These are phyloP conservation scores for Phrynocephalus vlangalii DNA, from an alignment of 2,797 vertebrate species.

Conservation along the genomic window DNA sequence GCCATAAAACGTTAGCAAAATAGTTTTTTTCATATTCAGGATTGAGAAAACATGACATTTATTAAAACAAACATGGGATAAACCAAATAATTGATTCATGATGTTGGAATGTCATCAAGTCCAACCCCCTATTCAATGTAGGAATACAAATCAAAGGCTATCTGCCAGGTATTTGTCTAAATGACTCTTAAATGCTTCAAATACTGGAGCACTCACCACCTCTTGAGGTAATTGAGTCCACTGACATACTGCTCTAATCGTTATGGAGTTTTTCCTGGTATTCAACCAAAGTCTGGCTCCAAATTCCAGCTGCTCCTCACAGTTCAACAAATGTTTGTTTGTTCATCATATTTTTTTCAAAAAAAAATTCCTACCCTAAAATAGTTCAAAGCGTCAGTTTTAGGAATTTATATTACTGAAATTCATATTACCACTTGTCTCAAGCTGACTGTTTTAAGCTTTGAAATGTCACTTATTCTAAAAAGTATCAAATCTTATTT, in stretches of 20 bases:
- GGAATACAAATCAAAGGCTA: no score
- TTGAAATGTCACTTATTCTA: slow-evolving; percentile 53
- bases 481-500: slow-evolving; percentile 29
- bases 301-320: no score
- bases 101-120: no score
- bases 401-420: slow-evolving; percentile 39
- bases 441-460: slow-evolving; percentile 43
- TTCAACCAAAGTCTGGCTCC: no score
- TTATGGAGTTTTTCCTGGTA: no score
- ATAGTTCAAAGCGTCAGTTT: slow-evolving; percentile 56
- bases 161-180: no score
- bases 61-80: not conserved
- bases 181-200: no score
- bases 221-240: no score
- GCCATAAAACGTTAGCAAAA: not conserved
- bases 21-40: not conserved
- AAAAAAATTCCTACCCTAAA: slow-evolving; percentile 52
- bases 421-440: slow-evolving; percentile 46
- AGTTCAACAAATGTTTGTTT: slow-evolving; percentile 38
- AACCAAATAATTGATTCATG: not conserved
- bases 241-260: no score
- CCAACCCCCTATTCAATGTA: no score
- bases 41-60: not conserved
- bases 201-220: no score
- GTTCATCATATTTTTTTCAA: slow-evolving; percentile 55